A percentile compares a stretch with the other conserved stretches of the same genome.
phyloP scores from a whole-genome alignment of 2,888 invertebrate genomes.

The Tipula confusa region DNA sequence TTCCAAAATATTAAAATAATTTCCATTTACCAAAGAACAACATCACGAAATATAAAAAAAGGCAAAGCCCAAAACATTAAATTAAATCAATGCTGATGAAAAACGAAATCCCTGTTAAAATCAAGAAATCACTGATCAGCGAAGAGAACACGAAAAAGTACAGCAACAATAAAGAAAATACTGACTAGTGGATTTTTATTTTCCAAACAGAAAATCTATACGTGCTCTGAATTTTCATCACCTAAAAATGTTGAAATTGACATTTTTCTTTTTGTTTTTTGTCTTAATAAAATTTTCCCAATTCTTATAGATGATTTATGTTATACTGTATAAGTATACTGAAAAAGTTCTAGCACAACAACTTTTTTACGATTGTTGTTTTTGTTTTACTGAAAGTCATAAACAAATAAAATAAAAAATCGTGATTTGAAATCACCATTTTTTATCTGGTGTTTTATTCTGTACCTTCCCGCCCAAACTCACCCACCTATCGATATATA shows the following conservation, averaged over 20 bases:
- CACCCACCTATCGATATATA: not conserved
- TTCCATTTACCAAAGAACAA: too few species aligned
- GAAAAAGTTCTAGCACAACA: not conserved
- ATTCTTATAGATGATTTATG: conserved; percentile 8
- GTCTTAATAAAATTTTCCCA: not conserved
- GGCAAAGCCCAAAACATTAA: not conserved
- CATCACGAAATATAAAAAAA: not conserved
- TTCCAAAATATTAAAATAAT: too few species aligned
- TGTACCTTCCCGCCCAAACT: not conserved
- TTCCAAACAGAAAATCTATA: not conserved
- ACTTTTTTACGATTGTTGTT: not conserved
- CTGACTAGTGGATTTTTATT: not conserved
- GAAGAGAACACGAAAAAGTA: conserved; percentile 5
- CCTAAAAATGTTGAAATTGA: not conserved
- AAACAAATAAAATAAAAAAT: conserved; percentile 25
- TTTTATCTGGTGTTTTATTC: not conserved
- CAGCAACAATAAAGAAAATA: not conserved
- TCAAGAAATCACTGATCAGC: not conserved
- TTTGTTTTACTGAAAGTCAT: not conserved
- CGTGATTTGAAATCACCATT: conserved; percentile 9
- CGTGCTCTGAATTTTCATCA: conserved; percentile 14
- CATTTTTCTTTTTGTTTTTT: not conserved
- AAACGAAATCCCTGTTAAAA: conserved; percentile 12
- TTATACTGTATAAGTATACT: not conserved
- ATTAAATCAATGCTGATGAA: not conserved